These are phyloP conservation scores for Dendrocincla tyrannina DNA, from an alignment of 2,797 vertebrate genomes.

Conservation along the genomic window DNA sequence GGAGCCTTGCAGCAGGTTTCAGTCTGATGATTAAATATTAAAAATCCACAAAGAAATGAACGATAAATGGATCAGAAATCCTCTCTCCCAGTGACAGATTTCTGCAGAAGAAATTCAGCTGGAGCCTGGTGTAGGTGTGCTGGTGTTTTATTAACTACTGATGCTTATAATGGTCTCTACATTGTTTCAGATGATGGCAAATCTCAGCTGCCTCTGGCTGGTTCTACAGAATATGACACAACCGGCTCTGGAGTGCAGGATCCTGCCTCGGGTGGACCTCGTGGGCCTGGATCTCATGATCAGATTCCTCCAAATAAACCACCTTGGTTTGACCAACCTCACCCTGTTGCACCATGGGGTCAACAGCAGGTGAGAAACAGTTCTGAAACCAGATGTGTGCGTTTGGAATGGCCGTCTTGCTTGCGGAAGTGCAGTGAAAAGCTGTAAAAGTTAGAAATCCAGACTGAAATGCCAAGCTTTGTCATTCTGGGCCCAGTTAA, in stretches of 20 bases:
- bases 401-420: not conserved
- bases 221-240: constrained; percentile 86
- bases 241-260: constrained; percentile 80
- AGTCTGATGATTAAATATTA: not conserved
- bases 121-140: not conserved
- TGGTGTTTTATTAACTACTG: not conserved
- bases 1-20: not conserved
- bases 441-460: not conserved
- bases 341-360: constrained; percentile 89
- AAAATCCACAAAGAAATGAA: not conserved
- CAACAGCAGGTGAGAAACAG: constrained; percentile 86
- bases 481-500: not conserved
- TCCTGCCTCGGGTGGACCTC: constrained; percentile 69
- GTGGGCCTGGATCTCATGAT: constrained; percentile 85
- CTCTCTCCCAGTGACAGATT: not conserved
- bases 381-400: not conserved
- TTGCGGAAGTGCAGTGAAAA: not conserved
- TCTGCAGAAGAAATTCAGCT: not conserved
- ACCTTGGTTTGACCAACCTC: constrained; percentile 92
- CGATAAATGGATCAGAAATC: not conserved
- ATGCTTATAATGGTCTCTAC: not conserved
- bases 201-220: constrained; percentile 81
- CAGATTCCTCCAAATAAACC: constrained; percentile 87
- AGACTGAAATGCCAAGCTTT: not conserved
- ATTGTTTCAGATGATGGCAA: constrained; percentile 84